Percentiles rank a stretch among this genome's conserved stretches.
These are phyloP conservation scores for Archaeoteleia sp. DNA, from an alignment of 2,888 invertebrate genomes.

Conservation along the genomic window DNA sequence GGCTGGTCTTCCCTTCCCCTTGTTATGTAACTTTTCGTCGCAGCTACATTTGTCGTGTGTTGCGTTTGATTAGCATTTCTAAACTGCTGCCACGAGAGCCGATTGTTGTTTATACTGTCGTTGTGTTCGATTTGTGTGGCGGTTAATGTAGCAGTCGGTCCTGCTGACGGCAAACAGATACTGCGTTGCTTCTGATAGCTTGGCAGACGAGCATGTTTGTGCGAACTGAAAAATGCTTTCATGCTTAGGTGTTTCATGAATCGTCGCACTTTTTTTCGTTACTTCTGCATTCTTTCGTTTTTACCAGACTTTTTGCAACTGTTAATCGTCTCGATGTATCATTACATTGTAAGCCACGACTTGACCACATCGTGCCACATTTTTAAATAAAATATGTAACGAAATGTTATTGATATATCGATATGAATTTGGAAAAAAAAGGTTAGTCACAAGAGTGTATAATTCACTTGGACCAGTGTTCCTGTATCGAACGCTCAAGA, in stretches of 20 bases:
- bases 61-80: slow-evolving; percentile 73
- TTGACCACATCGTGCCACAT: too few species aligned
- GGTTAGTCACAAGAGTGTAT: neutral
- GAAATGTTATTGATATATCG: too few species aligned
- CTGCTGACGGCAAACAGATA: slow-evolving; percentile 67
- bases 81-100: slow-evolving; percentile 79
- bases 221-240: slow-evolving; percentile 74
- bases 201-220: slow-evolving; percentile 72
- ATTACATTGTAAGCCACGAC: too few species aligned
- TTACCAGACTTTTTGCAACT: too few species aligned
- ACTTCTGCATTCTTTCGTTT: neutral
- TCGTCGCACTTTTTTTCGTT: neutral
- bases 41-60: slow-evolving; percentile 66
- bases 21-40: slow-evolving; percentile 64
- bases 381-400: too few species aligned
- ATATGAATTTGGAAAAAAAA: too few species aligned
- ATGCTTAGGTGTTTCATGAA: slow-evolving; percentile 63
- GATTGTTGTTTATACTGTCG: slow-evolving; percentile 76
- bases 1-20: slow-evolving; percentile 72
- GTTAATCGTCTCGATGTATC: too few species aligned
- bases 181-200: slow-evolving; percentile 74
- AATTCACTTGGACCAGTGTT: neutral
- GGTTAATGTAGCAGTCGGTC: slow-evolving; percentile 69
- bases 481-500: slow-evolving; percentile 10
- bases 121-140: slow-evolving; percentile 76